Conservation (phyloP, 2,888 invertebrate genomes). For the Drosophila pseudotalamancana region DNA sequence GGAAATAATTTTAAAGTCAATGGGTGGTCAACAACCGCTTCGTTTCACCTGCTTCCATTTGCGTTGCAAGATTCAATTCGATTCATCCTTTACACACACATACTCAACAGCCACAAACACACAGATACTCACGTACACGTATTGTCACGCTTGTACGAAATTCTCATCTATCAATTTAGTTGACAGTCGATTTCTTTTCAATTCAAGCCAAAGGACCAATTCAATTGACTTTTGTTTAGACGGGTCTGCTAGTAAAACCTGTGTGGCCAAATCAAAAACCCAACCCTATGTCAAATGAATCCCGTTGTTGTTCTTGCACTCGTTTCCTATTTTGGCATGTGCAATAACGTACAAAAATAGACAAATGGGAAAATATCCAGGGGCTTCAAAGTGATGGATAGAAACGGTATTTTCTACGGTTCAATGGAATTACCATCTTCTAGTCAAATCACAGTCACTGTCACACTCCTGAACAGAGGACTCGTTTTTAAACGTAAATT, state of each 20-base stretch:
- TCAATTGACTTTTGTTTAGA: conserved; percentile 54
- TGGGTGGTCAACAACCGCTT: conserved; percentile 17
- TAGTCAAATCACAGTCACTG: conserved; percentile 69
- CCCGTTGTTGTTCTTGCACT: conserved; percentile 17
- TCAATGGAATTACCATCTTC: conserved; percentile 71
- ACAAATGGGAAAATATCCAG: conserved; percentile 31
- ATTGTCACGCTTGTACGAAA: conserved; percentile 63
- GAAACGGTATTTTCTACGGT: not conserved
- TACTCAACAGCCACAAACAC: not conserved
- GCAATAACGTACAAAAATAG: conserved; percentile 67
- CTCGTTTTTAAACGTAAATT: too few species aligned
- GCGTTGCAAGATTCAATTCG: conserved; percentile 59
- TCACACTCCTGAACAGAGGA: conserved; percentile 59
- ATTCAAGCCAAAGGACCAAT: conserved; percentile 54
- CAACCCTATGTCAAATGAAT: conserved; percentile 19
- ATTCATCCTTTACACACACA: conserved; percentile 33
- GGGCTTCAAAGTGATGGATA: conserved; percentile 9
- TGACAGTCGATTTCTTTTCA: conserved; percentile 82
- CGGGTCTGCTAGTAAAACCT: conserved; percentile 29
- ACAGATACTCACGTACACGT: conserved; percentile 26
- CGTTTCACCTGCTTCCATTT: conserved; percentile 29
- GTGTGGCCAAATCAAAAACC: conserved; percentile 34
- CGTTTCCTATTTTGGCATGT: conserved; percentile 54
- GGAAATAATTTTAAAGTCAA: conserved; percentile 59
- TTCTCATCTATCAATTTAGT: conserved; percentile 80